phyloP scores from a whole-genome alignment of 2,113 vertebrate species.

The human (Homo sapiens) region GRCh38 chr4:138482501-138483000 shows the following conservation, averaged over 20 bases:
- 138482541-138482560: too few relatives aligned
- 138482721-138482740: not conserved
- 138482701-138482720: not conserved
- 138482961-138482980: not conserved
- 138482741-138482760: not conserved
- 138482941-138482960: not conserved
- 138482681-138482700: not conserved
- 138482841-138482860: not conserved
- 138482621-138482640: too few relatives aligned
- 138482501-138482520: too few relatives aligned
- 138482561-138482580: too few relatives aligned
- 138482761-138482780: not conserved
- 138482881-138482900: not conserved
- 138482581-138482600: too few relatives aligned
- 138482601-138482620: too few relatives aligned
- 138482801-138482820: not conserved
- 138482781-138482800: not conserved
- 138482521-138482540: too few relatives aligned
- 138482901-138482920: not conserved
- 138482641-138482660: too few relatives aligned
- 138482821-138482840: not conserved
- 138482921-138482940: not conserved
- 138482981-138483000: not conserved
- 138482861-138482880: not conserved
- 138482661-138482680: not conserved